A percentile compares a stretch with the other conserved stretches of the same genome.
phyloP scores from a whole-genome alignment of 1,140 invertebrate species.

The Tetranychus urticae region DNA sequence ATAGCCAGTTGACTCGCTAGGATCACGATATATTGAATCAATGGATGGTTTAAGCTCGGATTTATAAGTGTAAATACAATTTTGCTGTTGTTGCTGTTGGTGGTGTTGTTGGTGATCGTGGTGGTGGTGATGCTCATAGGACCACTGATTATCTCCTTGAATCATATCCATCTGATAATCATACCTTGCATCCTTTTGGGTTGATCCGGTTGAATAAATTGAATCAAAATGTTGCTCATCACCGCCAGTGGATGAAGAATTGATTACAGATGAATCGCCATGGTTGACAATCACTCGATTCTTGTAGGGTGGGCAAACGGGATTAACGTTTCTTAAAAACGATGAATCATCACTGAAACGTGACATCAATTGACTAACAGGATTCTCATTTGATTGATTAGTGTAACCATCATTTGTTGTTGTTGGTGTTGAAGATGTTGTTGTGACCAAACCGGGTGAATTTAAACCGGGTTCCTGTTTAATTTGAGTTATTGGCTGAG shows the following conservation, averaged over 20 bases:
- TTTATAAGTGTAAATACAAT: neutral
- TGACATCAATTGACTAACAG: conserved; percentile 14
- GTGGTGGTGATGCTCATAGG: conserved; percentile 5
- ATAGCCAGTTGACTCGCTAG: neutral
- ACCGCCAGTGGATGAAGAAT: conserved; percentile 1
- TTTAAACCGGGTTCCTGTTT: no score
- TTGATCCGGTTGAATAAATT: neutral
- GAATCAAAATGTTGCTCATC: neutral
- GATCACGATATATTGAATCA: neutral
- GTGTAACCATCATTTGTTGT: neutral
- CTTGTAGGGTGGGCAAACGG: neutral
- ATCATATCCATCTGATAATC: neutral
- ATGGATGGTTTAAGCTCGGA: neutral
- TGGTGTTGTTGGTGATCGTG: conserved; percentile 8
- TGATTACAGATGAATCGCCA: conserved; percentile 8
- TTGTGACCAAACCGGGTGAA: no score
- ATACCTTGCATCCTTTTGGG: neutral
- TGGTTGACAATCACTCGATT: neutral
- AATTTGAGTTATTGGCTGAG: no score
- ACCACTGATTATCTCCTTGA: neutral
- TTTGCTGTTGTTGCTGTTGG: conserved; percentile 6
- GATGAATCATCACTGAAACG: conserved; percentile 15
- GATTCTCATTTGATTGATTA: conserved; percentile 5
- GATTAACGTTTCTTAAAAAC: conserved; percentile 13
- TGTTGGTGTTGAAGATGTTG: no score